Conservation (phyloP, 2,113 vertebrate species). For the Sminthopsis crassicaudata region DNA sequence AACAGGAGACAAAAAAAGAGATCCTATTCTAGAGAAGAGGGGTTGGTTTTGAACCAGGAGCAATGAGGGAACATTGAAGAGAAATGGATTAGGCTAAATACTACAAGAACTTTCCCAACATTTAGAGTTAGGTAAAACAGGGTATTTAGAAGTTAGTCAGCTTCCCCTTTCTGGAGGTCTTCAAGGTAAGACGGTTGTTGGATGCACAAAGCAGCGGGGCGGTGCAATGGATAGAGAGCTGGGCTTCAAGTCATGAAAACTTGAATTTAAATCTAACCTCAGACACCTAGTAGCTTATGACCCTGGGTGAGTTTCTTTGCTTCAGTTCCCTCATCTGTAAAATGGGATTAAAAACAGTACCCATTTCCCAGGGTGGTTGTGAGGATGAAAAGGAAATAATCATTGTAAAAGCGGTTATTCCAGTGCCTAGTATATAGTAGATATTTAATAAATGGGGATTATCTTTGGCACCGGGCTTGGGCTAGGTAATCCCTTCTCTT, state of each 20-base stretch:
- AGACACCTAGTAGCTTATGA: background rate
- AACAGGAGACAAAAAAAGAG: background rate
- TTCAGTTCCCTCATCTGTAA: background rate
- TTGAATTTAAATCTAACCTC: background rate
- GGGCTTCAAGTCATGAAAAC: background rate
- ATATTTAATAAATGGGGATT: too few species aligned
- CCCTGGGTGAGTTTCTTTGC: background rate
- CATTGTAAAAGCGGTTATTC: background rate
- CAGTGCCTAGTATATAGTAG: background rate
- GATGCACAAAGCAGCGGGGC: too few species aligned
- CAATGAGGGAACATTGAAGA: background rate
- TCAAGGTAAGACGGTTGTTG: background rate
- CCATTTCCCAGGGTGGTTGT: background rate
- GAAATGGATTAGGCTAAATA: too few species aligned
- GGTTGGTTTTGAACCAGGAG: background rate
- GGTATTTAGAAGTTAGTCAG: background rate
- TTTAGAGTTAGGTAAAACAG: background rate
- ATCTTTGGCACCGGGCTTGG: background rate
- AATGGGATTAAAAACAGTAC: background rate
- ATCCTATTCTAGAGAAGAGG: background rate
- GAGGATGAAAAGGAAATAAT: background rate
- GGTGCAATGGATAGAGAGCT: background rate
- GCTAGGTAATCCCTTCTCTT: background rate
- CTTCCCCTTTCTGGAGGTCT: background rate
- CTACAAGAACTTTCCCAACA: background rate